A percentile compares a stretch with the other conserved stretches of the same genome.
Conservation (phyloP, 1,140 invertebrate species). For the Bombyx mandarina region DNA sequence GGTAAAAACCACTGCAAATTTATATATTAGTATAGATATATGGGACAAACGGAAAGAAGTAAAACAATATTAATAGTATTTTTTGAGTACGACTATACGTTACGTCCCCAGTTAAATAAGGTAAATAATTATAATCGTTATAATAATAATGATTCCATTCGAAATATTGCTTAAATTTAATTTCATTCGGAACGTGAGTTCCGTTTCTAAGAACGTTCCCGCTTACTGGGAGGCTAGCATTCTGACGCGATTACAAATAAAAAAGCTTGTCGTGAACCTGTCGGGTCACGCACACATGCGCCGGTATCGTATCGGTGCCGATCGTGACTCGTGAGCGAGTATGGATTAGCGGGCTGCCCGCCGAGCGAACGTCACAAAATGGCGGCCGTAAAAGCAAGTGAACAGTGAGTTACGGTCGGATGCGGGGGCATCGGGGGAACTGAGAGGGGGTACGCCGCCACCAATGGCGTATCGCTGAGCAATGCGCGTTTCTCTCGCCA, state of each 20-base stretch:
- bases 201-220: constrained; percentile 15
- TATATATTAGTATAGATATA: no score
- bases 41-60: no score
- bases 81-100: no score
- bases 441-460: constrained; percentile 20
- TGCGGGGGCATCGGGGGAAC: constrained; percentile 22
- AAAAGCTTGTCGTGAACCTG: constrained; percentile 14
- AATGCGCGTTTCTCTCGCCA: constrained; percentile 46
- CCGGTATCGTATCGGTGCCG: constrained; percentile 8
- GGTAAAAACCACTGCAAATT: no score
- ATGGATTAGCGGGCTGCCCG: constrained; percentile 52
- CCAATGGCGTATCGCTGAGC: constrained; percentile 59
- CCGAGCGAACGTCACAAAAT: constrained; percentile 67
- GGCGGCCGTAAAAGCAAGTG: constrained; percentile 70
- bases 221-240: constrained; percentile 16
- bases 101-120: no score
- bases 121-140: neutral
- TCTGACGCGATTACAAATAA: constrained; percentile 15
- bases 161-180: neutral
- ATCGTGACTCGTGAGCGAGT: constrained; percentile 12
- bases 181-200: constrained; percentile 9
- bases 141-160: neutral
- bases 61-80: no score
- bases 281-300: constrained; percentile 48
- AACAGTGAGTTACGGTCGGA: constrained; percentile 65